Evolutionary conservation across 2,113 vertebrate genomes (phyloP), one percentile per base, ranked within the genome.

Genomic region (Brachionichthys hirsutus): DNA sequence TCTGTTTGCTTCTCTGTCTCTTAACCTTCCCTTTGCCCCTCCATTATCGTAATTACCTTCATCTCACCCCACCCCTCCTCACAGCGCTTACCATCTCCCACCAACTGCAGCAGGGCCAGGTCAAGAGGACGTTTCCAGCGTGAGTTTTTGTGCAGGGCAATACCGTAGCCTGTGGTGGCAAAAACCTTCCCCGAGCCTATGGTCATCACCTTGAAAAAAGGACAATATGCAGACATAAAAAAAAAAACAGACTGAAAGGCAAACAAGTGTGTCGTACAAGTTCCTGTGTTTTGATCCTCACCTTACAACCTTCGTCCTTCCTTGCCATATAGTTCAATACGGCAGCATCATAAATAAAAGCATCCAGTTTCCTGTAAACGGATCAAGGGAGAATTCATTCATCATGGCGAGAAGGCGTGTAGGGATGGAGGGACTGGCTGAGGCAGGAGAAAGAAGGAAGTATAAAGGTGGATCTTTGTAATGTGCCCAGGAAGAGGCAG

Each of bases 321-420:
- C 95, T 92, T 61, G 94, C 95, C 95, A 97, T 95, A 87, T 97
- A 97, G 90, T 96, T 97, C 67, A 97, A 92, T 80, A 97, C 94
- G 6, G 95, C 95, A 1, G 95, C 94, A 14, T 96, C 95, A 15
- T 96, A 96, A 89, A 95, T 96, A 90, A 96, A 95, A 67, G 94
- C 95, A 34, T 96, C 95, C 85, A 96, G 91, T 84, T 96, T 95
- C 83, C 94, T 96, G 89, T 80, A 60, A 70, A 75, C 70, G 66
- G 75, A 75, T 62, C 52, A 77, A 73, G 75, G 61, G 57, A 83
- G 52, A 73, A 75, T 70, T 71, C 75, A 89, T 79, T 81, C 54
- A 77, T 87, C 77, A 83, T 55, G 62, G 54, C 52, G 57, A 51
- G 52, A 75, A 46, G 34, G 52, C 73, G 52, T 46, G 44, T 13